Conservation (phyloP, 2,797 vertebrate genomes). For the Masticophis lateralis region DNA sequence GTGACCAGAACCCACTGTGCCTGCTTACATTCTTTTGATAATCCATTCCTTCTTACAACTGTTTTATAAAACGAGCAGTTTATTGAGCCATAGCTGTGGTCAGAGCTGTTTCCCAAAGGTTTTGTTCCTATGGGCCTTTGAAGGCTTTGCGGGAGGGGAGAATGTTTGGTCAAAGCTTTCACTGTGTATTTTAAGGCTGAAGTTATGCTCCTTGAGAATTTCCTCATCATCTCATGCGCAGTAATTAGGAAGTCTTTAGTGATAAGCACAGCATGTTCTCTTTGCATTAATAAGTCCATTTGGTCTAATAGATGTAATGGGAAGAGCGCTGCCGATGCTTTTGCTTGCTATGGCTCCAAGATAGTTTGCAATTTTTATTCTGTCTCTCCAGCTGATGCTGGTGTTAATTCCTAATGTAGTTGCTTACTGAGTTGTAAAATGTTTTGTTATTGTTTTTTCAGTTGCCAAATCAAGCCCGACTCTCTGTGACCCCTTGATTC, state of each 20-base stretch:
- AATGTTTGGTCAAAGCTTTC: neutral
- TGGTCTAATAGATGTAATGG: neutral
- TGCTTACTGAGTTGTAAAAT: neutral
- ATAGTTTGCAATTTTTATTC: rapidly evolving
- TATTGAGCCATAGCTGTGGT: neutral
- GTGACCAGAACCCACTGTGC: neutral
- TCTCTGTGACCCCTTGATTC: neutral
- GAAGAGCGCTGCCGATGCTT: neutral
- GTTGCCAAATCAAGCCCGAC: neutral
- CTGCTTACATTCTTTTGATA: slow-evolving; percentile 23
- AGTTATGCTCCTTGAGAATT: neutral
- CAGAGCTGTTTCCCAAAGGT: slow-evolving; percentile 1
- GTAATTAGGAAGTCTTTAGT: neutral
- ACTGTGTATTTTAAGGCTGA: neutral
- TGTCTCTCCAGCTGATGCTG: neutral
- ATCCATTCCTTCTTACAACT: neutral
- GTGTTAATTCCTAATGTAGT: neutral
- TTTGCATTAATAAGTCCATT: neutral
- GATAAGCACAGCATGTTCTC: neutral
- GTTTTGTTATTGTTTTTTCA: neutral
- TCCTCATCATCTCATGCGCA: neutral
- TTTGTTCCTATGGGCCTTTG: neutral
- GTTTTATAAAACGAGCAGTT: slow-evolving; percentile 11
- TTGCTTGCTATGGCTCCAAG: neutral
- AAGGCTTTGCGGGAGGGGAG: neutral